phyloP scores from a whole-genome alignment of 2,888 invertebrate genomes.

The Metellina segmentata region DNA sequence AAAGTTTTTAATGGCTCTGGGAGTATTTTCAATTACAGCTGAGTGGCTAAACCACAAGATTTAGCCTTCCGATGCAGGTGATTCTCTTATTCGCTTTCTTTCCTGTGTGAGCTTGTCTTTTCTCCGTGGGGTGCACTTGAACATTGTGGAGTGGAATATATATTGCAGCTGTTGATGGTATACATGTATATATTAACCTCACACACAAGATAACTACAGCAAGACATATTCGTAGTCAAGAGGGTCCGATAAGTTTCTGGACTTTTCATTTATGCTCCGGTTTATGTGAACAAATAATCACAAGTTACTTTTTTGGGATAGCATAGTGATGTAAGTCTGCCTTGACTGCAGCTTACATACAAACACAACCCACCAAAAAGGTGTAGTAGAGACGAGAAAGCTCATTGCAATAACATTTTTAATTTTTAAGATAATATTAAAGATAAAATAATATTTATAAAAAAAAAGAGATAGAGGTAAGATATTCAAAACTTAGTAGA shows the following conservation, averaged over 20 bases:
- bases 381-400: too few species aligned
- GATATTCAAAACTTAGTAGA: too few species aligned
- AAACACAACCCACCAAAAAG: too few species aligned
- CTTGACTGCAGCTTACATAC: too few species aligned
- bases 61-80: background rate
- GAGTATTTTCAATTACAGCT: slow-evolving; percentile 38
- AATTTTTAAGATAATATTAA: too few species aligned
- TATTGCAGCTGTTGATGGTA: background rate
- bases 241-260: background rate
- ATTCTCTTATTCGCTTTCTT: background rate
- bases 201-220: background rate
- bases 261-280: background rate
- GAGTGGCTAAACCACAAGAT: slow-evolving; percentile 18
- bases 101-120: background rate
- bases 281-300: background rate
- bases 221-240: background rate
- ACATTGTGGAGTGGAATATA: background rate
- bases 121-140: background rate
- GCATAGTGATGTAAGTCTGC: too few species aligned
- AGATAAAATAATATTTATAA: too few species aligned
- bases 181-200: background rate
- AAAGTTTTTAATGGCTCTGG: slow-evolving; percentile 44
- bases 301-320: too few species aligned
- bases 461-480: too few species aligned
- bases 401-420: too few species aligned